Percentiles rank a stretch among this genome's conserved stretches.
phyloP scores from a whole-genome alignment of 2,888 invertebrate genomes.

The Zaprionus bogoriensis region DNA sequence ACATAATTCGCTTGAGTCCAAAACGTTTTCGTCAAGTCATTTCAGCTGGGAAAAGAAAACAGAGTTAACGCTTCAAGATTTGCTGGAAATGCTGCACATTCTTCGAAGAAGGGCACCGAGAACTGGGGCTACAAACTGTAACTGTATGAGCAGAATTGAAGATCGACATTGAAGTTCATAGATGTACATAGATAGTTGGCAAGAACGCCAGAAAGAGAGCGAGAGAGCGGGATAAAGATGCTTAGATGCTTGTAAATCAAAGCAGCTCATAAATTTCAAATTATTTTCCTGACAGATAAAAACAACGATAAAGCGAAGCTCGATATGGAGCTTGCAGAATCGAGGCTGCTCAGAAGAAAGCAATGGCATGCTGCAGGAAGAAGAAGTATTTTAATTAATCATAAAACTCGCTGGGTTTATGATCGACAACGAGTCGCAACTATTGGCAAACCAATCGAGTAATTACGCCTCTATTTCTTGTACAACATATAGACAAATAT shows the following conservation, averaged over 20 bases:
- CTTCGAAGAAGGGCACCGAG: background rate
- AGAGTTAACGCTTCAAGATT: background rate
- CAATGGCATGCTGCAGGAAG: too few relatives aligned
- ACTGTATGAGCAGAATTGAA: background rate
- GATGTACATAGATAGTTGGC: too few relatives aligned
- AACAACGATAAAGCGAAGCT: too few relatives aligned
- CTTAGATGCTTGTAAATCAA: background rate
- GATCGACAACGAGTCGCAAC: background rate
- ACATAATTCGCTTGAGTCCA: conserved; percentile 42
- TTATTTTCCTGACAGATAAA: too few relatives aligned
- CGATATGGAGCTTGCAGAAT: background rate
- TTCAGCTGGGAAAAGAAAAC: conserved; percentile 47
- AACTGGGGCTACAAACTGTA: background rate
- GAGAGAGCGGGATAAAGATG: background rate
- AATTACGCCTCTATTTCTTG: background rate
- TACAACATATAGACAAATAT: too few relatives aligned
- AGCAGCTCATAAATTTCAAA: background rate
- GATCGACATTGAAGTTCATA: background rate
- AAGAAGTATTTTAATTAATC: background rate
- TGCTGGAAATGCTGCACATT: background rate
- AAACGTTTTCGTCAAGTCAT: conserved; percentile 48
- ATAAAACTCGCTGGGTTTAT: background rate
- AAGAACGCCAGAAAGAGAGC: too few relatives aligned
- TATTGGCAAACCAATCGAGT: conserved; percentile 1
- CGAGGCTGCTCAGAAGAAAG: background rate